Conservation (phyloP, 2,113 vertebrate species). For the Gymnorhina tibicen region DNA sequence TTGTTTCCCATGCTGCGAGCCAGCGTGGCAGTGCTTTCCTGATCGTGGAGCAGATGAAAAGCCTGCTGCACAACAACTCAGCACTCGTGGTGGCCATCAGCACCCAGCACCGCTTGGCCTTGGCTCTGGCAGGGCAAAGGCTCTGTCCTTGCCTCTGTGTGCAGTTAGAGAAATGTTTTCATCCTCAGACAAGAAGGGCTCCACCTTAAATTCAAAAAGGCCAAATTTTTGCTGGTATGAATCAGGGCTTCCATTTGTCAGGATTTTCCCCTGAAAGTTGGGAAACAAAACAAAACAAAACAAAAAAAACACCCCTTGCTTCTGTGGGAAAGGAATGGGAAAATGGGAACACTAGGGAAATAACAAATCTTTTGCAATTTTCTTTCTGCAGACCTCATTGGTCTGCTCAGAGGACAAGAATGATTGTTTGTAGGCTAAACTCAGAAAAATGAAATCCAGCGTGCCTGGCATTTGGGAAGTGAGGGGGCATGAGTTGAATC, state of each 20-base stretch:
- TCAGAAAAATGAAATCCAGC: neutral
- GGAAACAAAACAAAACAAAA: constrained; percentile 30
- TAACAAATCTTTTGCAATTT: constrained; percentile 51
- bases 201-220: constrained; percentile 54
- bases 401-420: neutral
- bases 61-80: neutral
- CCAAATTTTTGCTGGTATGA: constrained; percentile 57
- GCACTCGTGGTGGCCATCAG: fast-evolving
- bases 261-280: constrained; percentile 54
- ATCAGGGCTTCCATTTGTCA: constrained; percentile 60
- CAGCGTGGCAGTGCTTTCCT: neutral
- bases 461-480: neutral
- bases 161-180: neutral
- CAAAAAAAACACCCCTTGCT: neutral
- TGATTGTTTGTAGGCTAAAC: neutral
- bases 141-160: neutral
- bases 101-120: neutral
- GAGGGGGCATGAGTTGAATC: neutral
- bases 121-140: neutral
- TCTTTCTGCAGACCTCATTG: neutral
- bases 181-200: constrained; percentile 1
- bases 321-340: constrained; percentile 61
- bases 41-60: neutral
- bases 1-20: neutral
- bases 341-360: constrained; percentile 48